These are phyloP conservation scores for Palythoa grandis DNA, from an alignment of 92 coral and sea anemone genomes.

Conservation along the genomic window DNA sequence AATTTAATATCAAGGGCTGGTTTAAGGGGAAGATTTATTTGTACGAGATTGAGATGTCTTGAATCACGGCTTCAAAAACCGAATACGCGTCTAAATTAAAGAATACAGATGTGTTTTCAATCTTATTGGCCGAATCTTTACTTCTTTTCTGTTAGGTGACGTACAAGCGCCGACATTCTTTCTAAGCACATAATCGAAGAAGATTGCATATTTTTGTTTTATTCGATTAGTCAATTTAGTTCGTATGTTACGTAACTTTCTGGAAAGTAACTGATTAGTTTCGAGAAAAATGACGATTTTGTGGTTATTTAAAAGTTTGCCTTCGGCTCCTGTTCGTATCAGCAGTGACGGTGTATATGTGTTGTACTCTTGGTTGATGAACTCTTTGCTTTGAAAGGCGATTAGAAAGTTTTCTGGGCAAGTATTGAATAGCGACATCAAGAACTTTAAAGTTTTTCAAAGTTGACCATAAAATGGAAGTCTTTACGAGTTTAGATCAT, in stretches of 20 bases:
- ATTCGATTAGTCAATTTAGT: neutral
- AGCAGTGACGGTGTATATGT: neutral
- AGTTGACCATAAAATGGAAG: conserved; percentile 20
- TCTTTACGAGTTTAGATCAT: neutral
- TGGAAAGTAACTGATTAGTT: neutral
- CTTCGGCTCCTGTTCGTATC: neutral
- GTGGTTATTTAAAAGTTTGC: neutral
- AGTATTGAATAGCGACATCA: neutral
- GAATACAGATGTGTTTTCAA: neutral
- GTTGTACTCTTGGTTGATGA: neutral
- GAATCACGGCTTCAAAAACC: too few relatives aligned
- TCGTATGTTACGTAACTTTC: neutral
- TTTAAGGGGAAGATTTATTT: too few relatives aligned
- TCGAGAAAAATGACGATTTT: neutral
- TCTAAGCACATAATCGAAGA: neutral
- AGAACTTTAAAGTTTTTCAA: neutral
- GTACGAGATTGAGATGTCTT: too few relatives aligned
- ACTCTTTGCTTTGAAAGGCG: too few relatives aligned
- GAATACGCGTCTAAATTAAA: neutral
- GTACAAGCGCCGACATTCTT: neutral
- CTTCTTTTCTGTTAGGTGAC: neutral
- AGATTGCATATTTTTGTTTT: neutral
- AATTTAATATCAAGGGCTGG: too few relatives aligned
- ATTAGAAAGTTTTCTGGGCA: neutral
- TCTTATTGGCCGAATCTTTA: neutral